Percentiles rank a stretch among this genome's conserved stretches.
phyloP scores from a whole-genome alignment of 1,140 invertebrate genomes.

The Zaprionus davidi region DNA sequence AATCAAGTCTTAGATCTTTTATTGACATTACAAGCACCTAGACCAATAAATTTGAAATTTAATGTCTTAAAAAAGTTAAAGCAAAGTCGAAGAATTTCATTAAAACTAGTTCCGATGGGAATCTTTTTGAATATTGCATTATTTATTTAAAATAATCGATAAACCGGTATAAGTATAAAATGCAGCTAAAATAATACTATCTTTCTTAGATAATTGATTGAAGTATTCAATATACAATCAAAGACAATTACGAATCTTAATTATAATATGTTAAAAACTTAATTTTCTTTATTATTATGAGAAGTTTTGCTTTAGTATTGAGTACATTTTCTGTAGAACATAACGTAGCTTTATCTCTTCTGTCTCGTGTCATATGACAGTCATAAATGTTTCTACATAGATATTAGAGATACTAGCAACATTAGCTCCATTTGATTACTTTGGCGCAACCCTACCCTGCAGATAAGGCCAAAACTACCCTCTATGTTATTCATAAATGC shows the following conservation, averaged over 20 bases:
- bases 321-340: neutral
- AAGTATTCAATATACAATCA: neutral
- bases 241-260: neutral
- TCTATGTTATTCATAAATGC: neutral
- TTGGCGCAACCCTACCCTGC: constrained; percentile 6
- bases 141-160: neutral
- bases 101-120: neutral
- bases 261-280: neutral
- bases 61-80: neutral
- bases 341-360: neutral
- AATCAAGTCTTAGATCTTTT: neutral
- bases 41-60: neutral
- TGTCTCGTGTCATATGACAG: neutral
- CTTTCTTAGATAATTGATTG: neutral
- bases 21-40: no score
- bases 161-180: neutral
- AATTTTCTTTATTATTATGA: neutral
- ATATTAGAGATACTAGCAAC: constrained; percentile 1
- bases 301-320: neutral
- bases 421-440: neutral
- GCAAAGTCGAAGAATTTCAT: neutral
- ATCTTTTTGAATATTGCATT: neutral
- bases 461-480: constrained; percentile 14
- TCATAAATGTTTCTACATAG: neutral
- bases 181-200: neutral